A percentile compares a stretch with the other conserved stretches of the same genome.
Conservation (phyloP, 2,797 vertebrate species). For the Oreochromis mossambicus region DNA sequence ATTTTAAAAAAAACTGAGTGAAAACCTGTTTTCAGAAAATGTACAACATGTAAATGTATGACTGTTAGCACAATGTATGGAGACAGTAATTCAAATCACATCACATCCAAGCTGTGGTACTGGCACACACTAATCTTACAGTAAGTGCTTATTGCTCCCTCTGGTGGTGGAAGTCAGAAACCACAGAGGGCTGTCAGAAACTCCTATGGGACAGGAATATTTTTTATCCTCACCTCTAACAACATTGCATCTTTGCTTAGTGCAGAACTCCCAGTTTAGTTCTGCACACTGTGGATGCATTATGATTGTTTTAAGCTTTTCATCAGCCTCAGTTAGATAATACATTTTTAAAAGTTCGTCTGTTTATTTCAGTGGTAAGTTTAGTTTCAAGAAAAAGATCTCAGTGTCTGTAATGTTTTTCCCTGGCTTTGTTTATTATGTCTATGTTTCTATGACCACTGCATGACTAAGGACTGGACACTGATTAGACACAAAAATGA, state of each 20-base stretch:
- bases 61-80: background rate
- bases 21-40: background rate
- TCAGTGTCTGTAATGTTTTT: background rate
- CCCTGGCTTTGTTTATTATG: background rate
- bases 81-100: background rate
- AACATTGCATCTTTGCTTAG: background rate
- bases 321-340: background rate
- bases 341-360: too few relatives aligned
- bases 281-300: background rate
- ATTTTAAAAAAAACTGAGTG: background rate
- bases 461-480: background rate
- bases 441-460: background rate
- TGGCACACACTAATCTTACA: background rate
- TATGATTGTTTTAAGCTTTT: background rate
- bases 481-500: background rate
- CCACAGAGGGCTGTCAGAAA: background rate
- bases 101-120: background rate
- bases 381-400: background rate
- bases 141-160: slow-evolving; percentile 23
- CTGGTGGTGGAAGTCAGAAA: slow-evolving; percentile 43
- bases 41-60: background rate
- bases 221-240: background rate
- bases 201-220: background rate
- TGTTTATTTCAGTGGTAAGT: background rate
- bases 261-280: background rate